These are phyloP conservation scores for Ostrea edulis DNA, from an alignment of 1,140 invertebrate genomes.

Conservation along the genomic window DNA sequence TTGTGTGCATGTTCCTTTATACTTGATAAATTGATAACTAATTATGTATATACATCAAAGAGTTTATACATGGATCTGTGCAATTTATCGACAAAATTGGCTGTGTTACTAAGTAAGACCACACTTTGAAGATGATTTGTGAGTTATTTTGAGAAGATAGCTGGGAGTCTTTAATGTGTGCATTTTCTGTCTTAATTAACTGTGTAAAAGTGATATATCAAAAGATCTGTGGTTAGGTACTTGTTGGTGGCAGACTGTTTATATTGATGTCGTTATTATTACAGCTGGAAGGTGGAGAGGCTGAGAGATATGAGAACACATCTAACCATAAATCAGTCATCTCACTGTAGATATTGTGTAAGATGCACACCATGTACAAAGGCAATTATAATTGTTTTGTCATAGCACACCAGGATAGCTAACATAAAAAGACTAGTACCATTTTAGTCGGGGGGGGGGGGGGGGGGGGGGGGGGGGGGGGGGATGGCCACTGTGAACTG, in stretches of 20 bases:
- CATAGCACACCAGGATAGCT: neutral
- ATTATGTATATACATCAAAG: too few species aligned
- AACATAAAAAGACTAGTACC: neutral
- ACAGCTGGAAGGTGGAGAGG: neutral
- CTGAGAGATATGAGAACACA: neutral
- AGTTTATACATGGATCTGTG: too few species aligned
- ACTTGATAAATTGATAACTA: too few species aligned
- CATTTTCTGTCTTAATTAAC: neutral
- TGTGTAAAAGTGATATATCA: neutral
- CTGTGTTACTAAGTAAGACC: neutral
- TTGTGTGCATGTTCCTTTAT: too few species aligned
- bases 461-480: neutral
- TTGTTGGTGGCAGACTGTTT: neutral
- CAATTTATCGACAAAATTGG: neutral
- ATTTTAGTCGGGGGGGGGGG: neutral
- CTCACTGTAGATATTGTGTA: neutral
- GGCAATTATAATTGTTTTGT: neutral
- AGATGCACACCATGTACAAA: neutral
- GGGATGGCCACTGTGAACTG: neutral
- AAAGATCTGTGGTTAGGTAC: neutral
- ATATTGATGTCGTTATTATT: neutral
- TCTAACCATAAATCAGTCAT: conserved; percentile 9
- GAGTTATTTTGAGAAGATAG: neutral
- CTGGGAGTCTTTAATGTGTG: neutral
- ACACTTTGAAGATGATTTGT: neutral